Evolutionary conservation across 2,113 vertebrate genomes (phyloP).

Genomic region (Hyaena hyaena): DNA sequence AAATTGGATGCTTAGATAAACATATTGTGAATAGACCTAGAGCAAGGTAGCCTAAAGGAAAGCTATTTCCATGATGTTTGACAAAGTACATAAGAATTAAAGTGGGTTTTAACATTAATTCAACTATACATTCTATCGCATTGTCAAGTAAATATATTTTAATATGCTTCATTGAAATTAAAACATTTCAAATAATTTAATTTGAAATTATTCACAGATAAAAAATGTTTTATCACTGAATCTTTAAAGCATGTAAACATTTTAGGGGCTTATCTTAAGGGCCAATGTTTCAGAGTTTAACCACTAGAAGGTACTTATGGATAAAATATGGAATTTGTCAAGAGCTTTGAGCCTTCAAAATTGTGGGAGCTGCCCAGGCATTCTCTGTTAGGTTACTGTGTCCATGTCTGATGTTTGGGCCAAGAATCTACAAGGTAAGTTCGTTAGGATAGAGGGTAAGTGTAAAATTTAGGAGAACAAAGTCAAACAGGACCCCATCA

Average conservation of each 20-base stretch:
- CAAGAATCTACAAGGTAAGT: background rate
- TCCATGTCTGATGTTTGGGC: background rate
- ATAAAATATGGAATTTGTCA: background rate
- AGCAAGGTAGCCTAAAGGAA: background rate
- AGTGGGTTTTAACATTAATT: background rate
- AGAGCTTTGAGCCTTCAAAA: background rate
- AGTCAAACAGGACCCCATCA: background rate
- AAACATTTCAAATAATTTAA: background rate
- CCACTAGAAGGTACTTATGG: background rate
- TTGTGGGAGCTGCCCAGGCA: rapidly evolving
- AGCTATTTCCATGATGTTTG: background rate
- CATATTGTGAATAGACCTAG: background rate
- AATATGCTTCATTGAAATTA: background rate
- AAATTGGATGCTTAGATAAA: background rate
- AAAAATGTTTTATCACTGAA: background rate
- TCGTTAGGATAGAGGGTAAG: background rate
- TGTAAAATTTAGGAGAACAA: background rate
- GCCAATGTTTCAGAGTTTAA: background rate
- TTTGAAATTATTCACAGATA: conserved; percentile 28
- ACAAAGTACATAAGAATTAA: background rate
- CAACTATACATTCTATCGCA: background rate
- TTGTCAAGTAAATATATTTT: background rate
- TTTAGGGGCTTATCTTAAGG: background rate
- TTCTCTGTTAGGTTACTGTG: background rate
- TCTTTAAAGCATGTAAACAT: background rate